Evolutionary conservation across 2,797 vertebrate genomes (phyloP), one percentile per base, ranked within the genome.

Genomic region (Smutsia gigantea): DNA sequence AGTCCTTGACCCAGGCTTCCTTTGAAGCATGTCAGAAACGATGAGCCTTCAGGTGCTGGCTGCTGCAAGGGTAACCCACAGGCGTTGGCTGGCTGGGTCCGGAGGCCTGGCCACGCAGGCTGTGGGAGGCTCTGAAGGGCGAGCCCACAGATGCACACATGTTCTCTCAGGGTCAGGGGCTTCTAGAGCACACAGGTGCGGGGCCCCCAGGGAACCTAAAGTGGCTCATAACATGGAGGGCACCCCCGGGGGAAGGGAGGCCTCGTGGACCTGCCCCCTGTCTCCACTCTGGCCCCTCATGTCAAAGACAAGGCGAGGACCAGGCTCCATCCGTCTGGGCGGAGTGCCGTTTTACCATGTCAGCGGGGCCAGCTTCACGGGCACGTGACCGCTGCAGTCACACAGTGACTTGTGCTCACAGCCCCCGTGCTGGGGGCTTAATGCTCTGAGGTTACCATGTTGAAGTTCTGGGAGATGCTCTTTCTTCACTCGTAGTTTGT

Each of bases 371-470:
- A 2, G 53, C 0, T 15, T 27, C 49, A 4, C 0, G 5, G 79
- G 39, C n/a, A 11, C 4, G 2, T 57, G 39, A 1, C 64, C 74
- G 1, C 25, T 0, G 74, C 27, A 19, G 74, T 10, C 23, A 7
- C 7, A 5, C 0, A 3, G 42, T 9, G 23, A 18, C 49, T 18
- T 51, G 72, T 29, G 49, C 31, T 19, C 31, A 6, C 10, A 21
- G 39, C 31, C 7, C 61, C 19, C 0, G 1, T 2, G 12, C 71
- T 31, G 0, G 15, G 63, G n/a, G 31, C 10, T 39, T 15, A 4
- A 1, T 0, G 57, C 31, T 7, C 49, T 0, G 12, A 0, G 0
- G 0, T 5, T 0, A 12, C 59, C 0, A 4, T 3, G 53, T 5
- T 7, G 51, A 66, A 6, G 7, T 34, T n/a, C 63, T 39, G 46